Evolutionary conservation across 2,888 invertebrate species (phyloP).

Genomic region (Drosophila vallismaia): DNA sequence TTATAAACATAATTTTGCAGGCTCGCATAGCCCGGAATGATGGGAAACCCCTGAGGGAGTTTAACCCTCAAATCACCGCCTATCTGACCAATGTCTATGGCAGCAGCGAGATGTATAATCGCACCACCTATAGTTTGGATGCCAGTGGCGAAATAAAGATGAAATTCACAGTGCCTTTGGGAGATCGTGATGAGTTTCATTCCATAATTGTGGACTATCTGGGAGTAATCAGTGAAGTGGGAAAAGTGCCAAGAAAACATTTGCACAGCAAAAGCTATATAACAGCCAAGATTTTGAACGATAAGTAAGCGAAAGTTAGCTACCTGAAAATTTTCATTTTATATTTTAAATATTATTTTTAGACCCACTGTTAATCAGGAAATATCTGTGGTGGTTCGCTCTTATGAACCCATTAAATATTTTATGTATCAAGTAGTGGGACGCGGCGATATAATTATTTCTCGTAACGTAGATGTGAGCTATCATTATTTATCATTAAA

Average conservation of each 20-base stretch:
- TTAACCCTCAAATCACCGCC: slow-evolving; percentile 85
- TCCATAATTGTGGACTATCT: slow-evolving; percentile 87
- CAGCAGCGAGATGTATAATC: slow-evolving; percentile 83
- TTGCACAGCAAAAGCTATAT: slow-evolving; percentile 77
- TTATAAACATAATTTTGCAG: slow-evolving; percentile 77
- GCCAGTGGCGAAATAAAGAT: slow-evolving; percentile 80
- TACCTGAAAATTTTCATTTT: too few species aligned
- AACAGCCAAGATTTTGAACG: slow-evolving; percentile 85
- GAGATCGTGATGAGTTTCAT: slow-evolving; percentile 81
- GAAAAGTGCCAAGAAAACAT: slow-evolving; percentile 80
- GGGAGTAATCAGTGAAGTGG: slow-evolving; percentile 86
- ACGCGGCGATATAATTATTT: slow-evolving; percentile 92
- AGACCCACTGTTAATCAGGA: slow-evolving; percentile 88
- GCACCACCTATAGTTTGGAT: slow-evolving; percentile 77
- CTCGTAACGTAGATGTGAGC: slow-evolving; percentile 88
- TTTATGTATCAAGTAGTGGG: slow-evolving; percentile 92
- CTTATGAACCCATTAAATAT: slow-evolving; percentile 91
- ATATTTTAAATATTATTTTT: slow-evolving; percentile 44
- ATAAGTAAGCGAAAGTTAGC: slow-evolving; percentile 82
- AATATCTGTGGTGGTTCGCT: slow-evolving; percentile 90
- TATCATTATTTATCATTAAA: not conserved
- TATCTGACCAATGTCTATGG: slow-evolving; percentile 82
- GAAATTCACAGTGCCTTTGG: slow-evolving; percentile 82
- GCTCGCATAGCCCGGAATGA: slow-evolving; percentile 90
- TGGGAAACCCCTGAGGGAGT: slow-evolving; percentile 87